Evolutionary conservation across 2,888 invertebrate genomes (phyloP).

Genomic region (Idaea biselata): DNA sequence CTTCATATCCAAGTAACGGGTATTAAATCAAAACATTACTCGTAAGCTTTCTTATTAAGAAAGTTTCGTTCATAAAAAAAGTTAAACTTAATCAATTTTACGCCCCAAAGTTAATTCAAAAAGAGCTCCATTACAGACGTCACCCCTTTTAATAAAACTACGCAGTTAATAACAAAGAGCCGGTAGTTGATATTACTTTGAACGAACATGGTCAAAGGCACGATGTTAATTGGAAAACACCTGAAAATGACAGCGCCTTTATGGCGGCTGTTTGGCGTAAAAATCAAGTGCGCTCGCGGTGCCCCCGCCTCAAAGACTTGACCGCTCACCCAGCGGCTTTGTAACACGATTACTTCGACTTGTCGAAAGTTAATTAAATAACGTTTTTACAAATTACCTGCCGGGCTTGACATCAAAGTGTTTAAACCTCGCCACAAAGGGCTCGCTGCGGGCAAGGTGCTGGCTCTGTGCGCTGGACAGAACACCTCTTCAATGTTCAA

Average conservation of each 20-base stretch:
- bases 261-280: slow-evolving; percentile 71
- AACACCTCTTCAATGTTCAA: slow-evolving; percentile 46
- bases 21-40: neutral
- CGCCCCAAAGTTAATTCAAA: slow-evolving; percentile 32
- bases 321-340: slow-evolving; percentile 72
- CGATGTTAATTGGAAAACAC: slow-evolving; percentile 78
- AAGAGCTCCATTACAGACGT: slow-evolving; percentile 52
- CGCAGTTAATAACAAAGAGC: slow-evolving; percentile 63
- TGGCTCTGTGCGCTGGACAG: slow-evolving; percentile 62
- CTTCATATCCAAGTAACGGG: neutral
- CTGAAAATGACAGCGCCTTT: slow-evolving; percentile 78
- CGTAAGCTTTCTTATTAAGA: neutral
- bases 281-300: slow-evolving; percentile 66
- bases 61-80: neutral
- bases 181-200: slow-evolving; percentile 60
- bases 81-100: slow-evolving; percentile 1
- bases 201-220: slow-evolving; percentile 72
- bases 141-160: slow-evolving; percentile 61
- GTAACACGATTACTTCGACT: slow-evolving; percentile 78
- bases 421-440: slow-evolving; percentile 71
- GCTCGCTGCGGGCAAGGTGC: slow-evolving; percentile 64
- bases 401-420: slow-evolving; percentile 73
- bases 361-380: slow-evolving; percentile 81
- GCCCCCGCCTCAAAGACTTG: slow-evolving; percentile 68
- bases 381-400: slow-evolving; percentile 79